Base-by-base conservation (phyloP, 1,140 invertebrate species). In the Campoletis sonorensis region DNA sequence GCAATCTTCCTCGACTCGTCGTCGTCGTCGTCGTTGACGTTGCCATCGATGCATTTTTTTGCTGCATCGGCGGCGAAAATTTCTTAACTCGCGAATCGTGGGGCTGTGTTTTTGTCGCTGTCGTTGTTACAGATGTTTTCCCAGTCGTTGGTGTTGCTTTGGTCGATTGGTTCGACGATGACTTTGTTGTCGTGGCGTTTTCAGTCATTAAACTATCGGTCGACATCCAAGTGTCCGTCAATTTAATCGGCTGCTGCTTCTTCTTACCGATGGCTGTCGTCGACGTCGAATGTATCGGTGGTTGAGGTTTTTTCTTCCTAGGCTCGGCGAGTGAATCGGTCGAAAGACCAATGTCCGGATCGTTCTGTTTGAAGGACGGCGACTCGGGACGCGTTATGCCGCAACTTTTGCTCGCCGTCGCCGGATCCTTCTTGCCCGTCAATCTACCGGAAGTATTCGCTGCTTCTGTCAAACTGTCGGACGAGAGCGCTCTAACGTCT, bases 281-380 rank as follows among this genome's bases (percentile, higher is more conserved):
- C n/a, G 27, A n/a, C 18, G 15, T 71, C 30, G 68, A 33, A 58
- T 37, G 27, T 71, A 33, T 30, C 68, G 33, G 37, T 51, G 8
- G 71, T 73, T 93, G 94, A 37, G 90, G 87, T 80, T 92, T 93
- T 80, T 90, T 93, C 83, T 91, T 92, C 8, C 23, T 21, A 4
- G 61, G 87, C 45, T 94, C 93, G 11, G 91, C 88, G 21, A 94
- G 84, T 7, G 93, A 94, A 84, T 94, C 93, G 1, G 91, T 89
- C 15, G 93, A 93, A 18, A 93, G 84, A 49, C 92, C 93, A 23
- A 92, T 91, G 73, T 92, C 93, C 0, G 85, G 83, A 10, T 81
- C 90, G 68, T 90, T 93, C 45, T 84, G 81, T 78, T 89, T 92
- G 15, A 91, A 86, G 3, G 88, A 89, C 5, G 91, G 92, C 0